These are phyloP conservation scores for Thymelicus acteon DNA, from an alignment of 2,888 invertebrate species.

Conservation along the genomic window DNA sequence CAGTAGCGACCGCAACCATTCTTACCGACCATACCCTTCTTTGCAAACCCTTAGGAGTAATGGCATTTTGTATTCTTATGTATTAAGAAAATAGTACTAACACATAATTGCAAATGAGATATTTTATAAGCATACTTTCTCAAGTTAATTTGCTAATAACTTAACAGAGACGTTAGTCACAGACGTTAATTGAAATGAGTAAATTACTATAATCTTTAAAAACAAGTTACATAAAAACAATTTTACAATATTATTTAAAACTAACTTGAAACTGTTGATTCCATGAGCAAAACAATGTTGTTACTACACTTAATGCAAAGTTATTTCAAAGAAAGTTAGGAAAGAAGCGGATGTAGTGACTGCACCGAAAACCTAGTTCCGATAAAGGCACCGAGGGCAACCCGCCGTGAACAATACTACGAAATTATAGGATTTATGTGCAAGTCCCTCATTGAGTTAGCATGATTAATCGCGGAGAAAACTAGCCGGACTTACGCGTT, in stretches of 20 bases:
- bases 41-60: slow-evolving; percentile 6
- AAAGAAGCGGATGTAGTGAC: slow-evolving; percentile 60
- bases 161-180: too few species aligned
- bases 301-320: slow-evolving; percentile 34
- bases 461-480: slow-evolving; percentile 80
- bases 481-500: slow-evolving; percentile 68
- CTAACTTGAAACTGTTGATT: background rate
- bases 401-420: slow-evolving; percentile 70
- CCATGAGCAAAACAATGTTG: background rate
- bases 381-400: slow-evolving; percentile 59
- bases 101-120: slow-evolving; percentile 14
- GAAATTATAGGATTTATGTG: slow-evolving; percentile 78
- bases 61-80: slow-evolving; percentile 3
- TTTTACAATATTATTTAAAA: too few species aligned
- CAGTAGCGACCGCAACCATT: slow-evolving; percentile 58
- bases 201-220: too few species aligned
- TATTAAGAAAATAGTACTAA: background rate
- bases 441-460: slow-evolving; percentile 72
- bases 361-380: slow-evolving; percentile 79
- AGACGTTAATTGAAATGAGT: too few species aligned
- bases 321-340: slow-evolving; percentile 58
- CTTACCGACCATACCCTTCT: slow-evolving; percentile 35
- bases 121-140: background rate
- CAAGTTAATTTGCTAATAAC: background rate
- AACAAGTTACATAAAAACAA: too few species aligned